Base-by-base conservation (phyloP, 2,797 vertebrate species). In the Rousettus madagascariensis region DNA sequence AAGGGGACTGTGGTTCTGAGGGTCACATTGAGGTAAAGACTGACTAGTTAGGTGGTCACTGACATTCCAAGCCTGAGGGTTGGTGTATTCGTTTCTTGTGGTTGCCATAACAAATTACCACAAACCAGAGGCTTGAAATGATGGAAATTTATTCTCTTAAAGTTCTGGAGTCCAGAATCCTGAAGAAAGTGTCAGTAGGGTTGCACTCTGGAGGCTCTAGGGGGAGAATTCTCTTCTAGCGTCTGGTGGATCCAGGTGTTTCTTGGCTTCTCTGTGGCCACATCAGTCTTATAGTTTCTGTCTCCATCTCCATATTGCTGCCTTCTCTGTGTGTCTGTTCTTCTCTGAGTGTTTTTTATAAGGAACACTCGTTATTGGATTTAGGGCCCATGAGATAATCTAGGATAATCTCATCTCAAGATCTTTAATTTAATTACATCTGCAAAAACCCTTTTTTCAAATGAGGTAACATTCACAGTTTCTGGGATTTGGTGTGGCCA, bases 251-350 rank as follows among this genome's bases (percentile, higher is more conserved):
- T 46, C 22, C 11, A 6, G 43, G 33, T 4, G 4, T 65, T 61
- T 22, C 7, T 5, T 16, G 75, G 46, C 49, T 33, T 49, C n/a
- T 71, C 15, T 49, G 24, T 22, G 90, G 41, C 63, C 38, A 43
- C 33, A 3, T 11, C 30, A n/a, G 49, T 28, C 7, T 15, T 15
- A 16, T 49, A 2, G 24, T 12, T 68, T 82, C 85, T 38, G 10
- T 24, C 6, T 79, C 6, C 0, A 0, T 26, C 53, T 57, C 53
- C 30, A 33, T 8, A 0, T 24, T 28, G 6, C 20, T 36, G 33
- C 19, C 11, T 63, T 46, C 15, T 55, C 30, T n/a, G 28, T 30
- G 51, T 26, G 17, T 43, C 19, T 53, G 6, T 75, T 28, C 12
- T 33, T 15, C 8, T 41, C 77, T 28, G 30, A 9, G 2, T 28